Base-by-base conservation (phyloP, 2,888 invertebrate species). In the Microplitis manilae region DNA sequence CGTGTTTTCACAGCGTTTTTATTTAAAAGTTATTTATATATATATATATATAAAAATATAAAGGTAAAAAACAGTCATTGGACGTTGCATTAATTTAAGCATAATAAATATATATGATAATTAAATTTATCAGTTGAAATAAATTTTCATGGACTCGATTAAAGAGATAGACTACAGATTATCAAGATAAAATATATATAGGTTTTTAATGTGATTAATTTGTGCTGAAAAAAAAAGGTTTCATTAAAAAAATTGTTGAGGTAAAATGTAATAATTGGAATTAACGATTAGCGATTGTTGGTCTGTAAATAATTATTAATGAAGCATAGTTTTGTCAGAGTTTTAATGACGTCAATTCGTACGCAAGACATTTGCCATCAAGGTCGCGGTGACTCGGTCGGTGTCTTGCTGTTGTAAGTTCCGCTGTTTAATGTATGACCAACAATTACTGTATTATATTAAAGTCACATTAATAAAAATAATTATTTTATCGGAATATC, bases 291-390 rank as follows among this genome's bases (percentile, higher is more conserved):
- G 30, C 38, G 65, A 65, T 5, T 73, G 30, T 17, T 67, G 8
- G 61, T 65, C 67, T 60, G 78, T 74, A 76, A 83, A 84, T 82
- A 80, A 80, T 79, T 82, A 83, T 83, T 83, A 84, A 83, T 85
- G 81, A 83, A 85, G 83, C 81, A 77, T 73, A 77, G 73, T 79
- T 75, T 79, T 68, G 72, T 50, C 76, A 79, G 73, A 77, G 77
- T 79, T 72, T 79, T 72, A 75, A 72, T 84, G 85, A 85, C 84
- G 85, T 85, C 84, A 85, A 85, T 84, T 30, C 73, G 82, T 76
- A 70, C 75, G 77, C 77, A 83, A 84, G 84, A 79, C 81, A 80
- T 79, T 82, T 82, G 80, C 72, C 65, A 81, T 81, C 83, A 84
- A 85, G 84, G 84, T 83, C 82, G 73, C 70, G 81, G 77, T 65